Evolutionary conservation across 2,113 vertebrate species (phyloP).

Genomic region (Neolamprologus sp.): DNA sequence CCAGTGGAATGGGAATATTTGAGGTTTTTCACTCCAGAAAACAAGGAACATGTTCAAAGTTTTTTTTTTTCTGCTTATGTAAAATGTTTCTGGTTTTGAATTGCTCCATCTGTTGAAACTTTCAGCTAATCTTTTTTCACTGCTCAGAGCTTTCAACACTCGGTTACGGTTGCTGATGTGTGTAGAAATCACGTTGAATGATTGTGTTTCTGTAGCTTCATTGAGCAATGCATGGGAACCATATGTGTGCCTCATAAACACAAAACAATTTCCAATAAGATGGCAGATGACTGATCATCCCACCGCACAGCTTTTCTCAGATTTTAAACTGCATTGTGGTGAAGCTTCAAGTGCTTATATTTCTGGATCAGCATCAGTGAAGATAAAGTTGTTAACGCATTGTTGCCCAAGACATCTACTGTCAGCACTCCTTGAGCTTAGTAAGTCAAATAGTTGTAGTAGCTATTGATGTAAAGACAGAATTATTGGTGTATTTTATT

Average conservation of each 20-base stretch:
- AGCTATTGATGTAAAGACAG: not conserved
- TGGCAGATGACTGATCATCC: not conserved
- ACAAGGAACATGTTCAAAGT: not conserved
- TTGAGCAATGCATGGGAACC: not conserved
- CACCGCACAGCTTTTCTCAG: not conserved
- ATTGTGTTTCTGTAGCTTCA: not conserved
- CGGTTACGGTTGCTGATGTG: not conserved
- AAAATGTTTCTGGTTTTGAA: not conserved
- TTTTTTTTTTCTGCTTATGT: not conserved
- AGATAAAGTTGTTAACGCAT: not conserved
- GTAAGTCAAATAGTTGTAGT: not conserved
- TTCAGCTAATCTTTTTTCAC: conserved; percentile 2
- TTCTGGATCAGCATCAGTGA: not conserved
- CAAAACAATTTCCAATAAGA: not conserved
- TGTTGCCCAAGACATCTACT: not conserved
- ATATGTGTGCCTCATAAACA: conserved; percentile 21
- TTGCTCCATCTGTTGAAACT: not conserved
- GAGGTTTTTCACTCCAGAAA: not conserved
- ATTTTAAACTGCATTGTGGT: not conserved
- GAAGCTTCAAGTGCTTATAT: not conserved
- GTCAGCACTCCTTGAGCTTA: not conserved
- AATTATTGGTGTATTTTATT: not conserved
- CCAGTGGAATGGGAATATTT: not conserved
- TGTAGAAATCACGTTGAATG: not conserved
- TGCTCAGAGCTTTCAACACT: not conserved